phyloP scores from a whole-genome alignment of 2,113 vertebrate genomes.

The Sinocyclocheilus grahami region DNA sequence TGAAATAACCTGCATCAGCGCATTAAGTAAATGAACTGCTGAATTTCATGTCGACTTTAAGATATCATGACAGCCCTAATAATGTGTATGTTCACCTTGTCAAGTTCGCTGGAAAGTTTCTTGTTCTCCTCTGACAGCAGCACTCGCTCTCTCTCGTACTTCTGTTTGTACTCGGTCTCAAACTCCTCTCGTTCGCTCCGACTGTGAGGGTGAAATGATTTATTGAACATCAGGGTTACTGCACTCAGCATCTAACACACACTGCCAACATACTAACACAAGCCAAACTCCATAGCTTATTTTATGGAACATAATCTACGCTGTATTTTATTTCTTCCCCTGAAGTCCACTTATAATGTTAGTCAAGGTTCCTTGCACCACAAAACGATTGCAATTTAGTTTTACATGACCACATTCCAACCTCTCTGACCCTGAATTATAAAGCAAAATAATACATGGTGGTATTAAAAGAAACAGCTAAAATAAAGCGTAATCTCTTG shows the following conservation, averaged over 20 bases:
- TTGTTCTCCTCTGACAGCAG: conserved; percentile 92
- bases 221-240: background rate
- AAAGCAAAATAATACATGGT: background rate
- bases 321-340: background rate
- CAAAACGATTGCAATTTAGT: background rate
- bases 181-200: conserved; percentile 94
- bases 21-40: background rate
- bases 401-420: background rate
- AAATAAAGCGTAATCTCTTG: background rate
- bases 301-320: background rate
- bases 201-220: conserved; percentile 68
- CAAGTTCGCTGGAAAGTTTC: conserved; percentile 90
- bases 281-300: background rate
- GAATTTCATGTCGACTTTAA: background rate
- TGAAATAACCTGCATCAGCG: background rate
- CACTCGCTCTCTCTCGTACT: conserved; percentile 89
- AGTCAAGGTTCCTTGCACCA: background rate
- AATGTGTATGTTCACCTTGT: conserved; percentile 74
- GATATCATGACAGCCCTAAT: background rate
- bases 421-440: background rate
- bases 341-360: background rate
- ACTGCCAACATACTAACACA: background rate
- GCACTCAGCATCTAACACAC: background rate
- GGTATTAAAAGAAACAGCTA: background rate
- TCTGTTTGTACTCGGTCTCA: conserved; percentile 91